phyloP scores from a whole-genome alignment of 2,888 invertebrate species.

The Tenodera sinensis region DNA sequence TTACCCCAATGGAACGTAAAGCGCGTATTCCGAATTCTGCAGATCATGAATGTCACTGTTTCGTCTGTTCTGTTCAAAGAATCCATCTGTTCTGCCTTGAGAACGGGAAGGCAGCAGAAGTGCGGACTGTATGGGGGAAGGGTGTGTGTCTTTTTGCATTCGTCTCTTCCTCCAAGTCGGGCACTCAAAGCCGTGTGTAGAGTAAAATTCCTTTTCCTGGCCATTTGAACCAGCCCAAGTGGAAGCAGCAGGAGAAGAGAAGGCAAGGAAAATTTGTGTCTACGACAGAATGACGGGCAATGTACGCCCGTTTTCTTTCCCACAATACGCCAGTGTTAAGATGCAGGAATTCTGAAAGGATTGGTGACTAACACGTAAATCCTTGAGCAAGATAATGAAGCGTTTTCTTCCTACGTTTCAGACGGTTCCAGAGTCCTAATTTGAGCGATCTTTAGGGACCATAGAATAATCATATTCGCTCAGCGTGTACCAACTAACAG shows the following conservation, averaged over 20 bases:
- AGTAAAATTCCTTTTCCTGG: slow-evolving; percentile 22
- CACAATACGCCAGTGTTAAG: neutral
- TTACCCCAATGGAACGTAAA: no score
- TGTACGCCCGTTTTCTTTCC: neutral
- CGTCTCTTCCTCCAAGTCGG: neutral
- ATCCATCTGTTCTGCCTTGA: neutral
- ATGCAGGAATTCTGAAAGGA: neutral
- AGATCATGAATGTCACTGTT: neutral
- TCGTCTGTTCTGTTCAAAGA: neutral
- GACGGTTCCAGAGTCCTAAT: neutral
- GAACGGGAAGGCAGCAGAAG: neutral
- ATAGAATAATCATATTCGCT: no score
- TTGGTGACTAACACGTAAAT: neutral
- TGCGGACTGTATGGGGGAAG: neutral
- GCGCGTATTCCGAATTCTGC: no score
- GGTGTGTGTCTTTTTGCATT: neutral
- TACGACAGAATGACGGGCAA: neutral
- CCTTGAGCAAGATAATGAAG: neutral
- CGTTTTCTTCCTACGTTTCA: neutral
- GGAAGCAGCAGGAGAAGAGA: neutral
- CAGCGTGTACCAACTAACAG: no score
- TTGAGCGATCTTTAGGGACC: no score
- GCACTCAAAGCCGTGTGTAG: neutral
- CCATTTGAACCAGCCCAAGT: slow-evolving; percentile 28
- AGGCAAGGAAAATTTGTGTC: neutral